These are phyloP conservation scores for Lutraria lutraria DNA, from an alignment of 2,888 invertebrate species.

Conservation along the genomic window DNA sequence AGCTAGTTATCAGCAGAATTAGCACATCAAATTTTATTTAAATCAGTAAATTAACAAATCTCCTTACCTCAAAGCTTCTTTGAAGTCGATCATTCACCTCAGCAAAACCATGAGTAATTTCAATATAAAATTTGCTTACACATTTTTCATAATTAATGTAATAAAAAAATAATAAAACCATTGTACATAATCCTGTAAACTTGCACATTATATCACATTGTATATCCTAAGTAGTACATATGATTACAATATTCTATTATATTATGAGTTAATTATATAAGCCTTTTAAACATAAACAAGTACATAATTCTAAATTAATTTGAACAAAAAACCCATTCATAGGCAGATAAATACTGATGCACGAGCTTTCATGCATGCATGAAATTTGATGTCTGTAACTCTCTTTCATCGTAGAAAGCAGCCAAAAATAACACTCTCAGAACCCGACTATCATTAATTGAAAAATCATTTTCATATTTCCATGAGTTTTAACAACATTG, in stretches of 20 bases:
- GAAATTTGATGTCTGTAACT: neutral
- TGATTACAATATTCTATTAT: neutral
- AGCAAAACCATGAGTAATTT: no score
- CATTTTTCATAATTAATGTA: no score
- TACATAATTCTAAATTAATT: neutral
- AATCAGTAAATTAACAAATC: no score
- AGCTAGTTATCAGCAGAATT: no score
- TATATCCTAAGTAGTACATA: neutral
- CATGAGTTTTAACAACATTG: neutral
- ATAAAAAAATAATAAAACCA: neutral
- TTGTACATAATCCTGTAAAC: neutral
- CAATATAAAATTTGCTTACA: no score
- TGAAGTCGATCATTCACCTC: no score
- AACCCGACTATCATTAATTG: neutral
- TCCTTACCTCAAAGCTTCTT: no score
- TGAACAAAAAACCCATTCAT: neutral
- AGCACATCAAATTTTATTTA: no score
- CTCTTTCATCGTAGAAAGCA: neutral
- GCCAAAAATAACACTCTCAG: neutral
- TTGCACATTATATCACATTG: neutral
- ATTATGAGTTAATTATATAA: neutral
- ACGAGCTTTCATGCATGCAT: neutral
- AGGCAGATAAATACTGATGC: neutral
- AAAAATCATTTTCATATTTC: slow-evolving; percentile 20
- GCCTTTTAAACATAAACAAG: neutral